Base-by-base conservation (phyloP, 2,113 vertebrate species). In the Ceyx cyanopectus region DNA sequence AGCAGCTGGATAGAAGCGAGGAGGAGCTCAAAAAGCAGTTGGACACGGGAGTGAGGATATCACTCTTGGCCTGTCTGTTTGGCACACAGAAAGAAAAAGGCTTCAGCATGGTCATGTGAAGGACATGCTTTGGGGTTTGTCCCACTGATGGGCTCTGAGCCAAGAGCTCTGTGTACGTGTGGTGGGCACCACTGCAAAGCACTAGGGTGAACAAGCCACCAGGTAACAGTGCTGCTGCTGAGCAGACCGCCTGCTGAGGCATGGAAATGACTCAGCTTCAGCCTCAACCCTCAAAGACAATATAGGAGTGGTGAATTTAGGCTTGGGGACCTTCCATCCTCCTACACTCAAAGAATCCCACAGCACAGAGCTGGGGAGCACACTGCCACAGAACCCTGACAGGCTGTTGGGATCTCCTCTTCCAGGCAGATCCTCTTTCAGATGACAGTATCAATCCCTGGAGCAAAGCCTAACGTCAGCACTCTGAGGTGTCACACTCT, bases 401-500 rank as follows among this genome's bases (percentile, higher is more conserved):
- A 34, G 41, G 54, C 46, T 84, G 41, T 65, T 70, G 73, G 60
- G 30, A 43, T 30, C 58, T 29, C 22, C 14, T 68, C 14, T 74
- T 32, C 27, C 56, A 65, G 75, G 10, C 11, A 29, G 26, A 61
- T 18, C 10, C 63, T 83, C 41, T 32, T 58, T 29, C 2, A 0
- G 22, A 34, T 45, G 27, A 73, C 56, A 77, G 77, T 63, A 69
- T 4, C 26, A 66, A 53, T n/a, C 58, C n/a, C 2, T 0, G 19
- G 48, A 79, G 53, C 26, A 65, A 75, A 87, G 75, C n/a, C 50
- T 40, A 32, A 48, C 58, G 14, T 48, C 62, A 53, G 34, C 54
- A 29, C 13, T 57, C 29, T 0, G 0, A 65, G 15, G 5, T 56
- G 40, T n/a, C 61, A 46, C 9, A 2, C 9, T 66, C 43, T n/a